A percentile compares a stretch with the other conserved stretches of the same genome.
Conservation (phyloP, 2,797 vertebrate genomes). For the Bucorvus abyssinicus region DNA sequence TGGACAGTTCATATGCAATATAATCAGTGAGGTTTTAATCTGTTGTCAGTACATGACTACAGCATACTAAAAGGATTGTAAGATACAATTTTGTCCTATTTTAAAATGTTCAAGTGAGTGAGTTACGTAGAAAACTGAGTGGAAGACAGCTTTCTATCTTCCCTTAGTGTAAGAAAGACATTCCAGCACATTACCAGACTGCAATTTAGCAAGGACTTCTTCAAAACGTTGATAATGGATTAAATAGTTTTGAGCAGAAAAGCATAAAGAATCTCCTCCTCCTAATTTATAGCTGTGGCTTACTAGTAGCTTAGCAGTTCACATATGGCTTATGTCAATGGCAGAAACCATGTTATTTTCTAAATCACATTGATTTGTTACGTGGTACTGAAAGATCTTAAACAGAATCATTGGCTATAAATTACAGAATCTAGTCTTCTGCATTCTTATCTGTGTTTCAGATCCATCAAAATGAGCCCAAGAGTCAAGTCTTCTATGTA, state of each 20-base stretch:
- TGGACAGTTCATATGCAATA: neutral
- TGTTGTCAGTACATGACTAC: neutral
- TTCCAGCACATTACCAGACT: conserved; percentile 57
- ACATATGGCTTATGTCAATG: conserved; percentile 82
- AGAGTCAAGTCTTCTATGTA: conserved; percentile 76
- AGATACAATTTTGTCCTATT: neutral
- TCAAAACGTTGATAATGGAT: conserved; percentile 70
- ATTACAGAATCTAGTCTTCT: conserved; percentile 76
- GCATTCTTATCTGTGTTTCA: conserved; percentile 78
- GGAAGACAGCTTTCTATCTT: conserved; percentile 46
- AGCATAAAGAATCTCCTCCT: conserved; percentile 65
- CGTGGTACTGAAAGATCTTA: conserved; percentile 81
- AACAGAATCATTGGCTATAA: conserved; percentile 80
- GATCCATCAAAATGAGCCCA: conserved; percentile 75
- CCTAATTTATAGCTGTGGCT: conserved; percentile 76
- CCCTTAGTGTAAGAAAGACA: conserved; percentile 27
- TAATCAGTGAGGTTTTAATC: conserved; percentile 9
- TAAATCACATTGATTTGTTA: conserved; percentile 81
- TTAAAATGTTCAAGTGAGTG: neutral
- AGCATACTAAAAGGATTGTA: neutral
- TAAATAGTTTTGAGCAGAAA: conserved; percentile 61
- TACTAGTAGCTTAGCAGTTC: conserved; percentile 78
- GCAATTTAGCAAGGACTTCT: conserved; percentile 60
- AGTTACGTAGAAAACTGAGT: conserved; percentile 31
- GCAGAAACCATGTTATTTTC: conserved; percentile 78